Percentiles rank a stretch among this genome's conserved stretches.
These are phyloP conservation scores for Laspeyria flexula DNA, from an alignment of 2,888 invertebrate species.

Conservation along the genomic window DNA sequence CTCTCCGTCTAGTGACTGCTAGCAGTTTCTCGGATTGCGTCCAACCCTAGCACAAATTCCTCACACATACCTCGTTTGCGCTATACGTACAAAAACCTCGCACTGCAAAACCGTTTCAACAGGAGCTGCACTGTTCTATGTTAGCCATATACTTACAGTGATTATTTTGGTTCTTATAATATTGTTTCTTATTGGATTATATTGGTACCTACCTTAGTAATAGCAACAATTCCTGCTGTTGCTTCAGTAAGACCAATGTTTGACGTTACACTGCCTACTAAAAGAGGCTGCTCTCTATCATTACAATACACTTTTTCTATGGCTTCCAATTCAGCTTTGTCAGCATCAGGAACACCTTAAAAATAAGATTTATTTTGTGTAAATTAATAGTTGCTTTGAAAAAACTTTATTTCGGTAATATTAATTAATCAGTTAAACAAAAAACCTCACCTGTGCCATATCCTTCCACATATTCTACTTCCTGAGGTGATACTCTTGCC, in stretches of 20 bases:
- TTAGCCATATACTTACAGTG: too few species aligned
- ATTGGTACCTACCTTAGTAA: constrained; percentile 84
- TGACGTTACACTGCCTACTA: constrained; percentile 82
- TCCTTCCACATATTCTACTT: constrained; percentile 92
- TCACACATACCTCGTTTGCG: too few species aligned
- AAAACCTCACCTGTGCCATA: constrained; percentile 88
- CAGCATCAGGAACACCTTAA: constrained; percentile 2
- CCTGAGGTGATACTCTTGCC: constrained; percentile 87
- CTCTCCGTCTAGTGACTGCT: too few species aligned
- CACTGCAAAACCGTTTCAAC: too few species aligned
- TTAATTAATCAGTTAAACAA: not conserved
- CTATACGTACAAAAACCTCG: too few species aligned
- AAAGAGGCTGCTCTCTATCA: constrained; percentile 77
- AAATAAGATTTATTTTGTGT: not conserved
- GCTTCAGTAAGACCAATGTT: constrained; percentile 76
- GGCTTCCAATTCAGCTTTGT: constrained; percentile 2
- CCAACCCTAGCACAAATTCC: too few species aligned
- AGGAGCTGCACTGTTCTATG: too few species aligned
- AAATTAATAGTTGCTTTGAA: too few species aligned
- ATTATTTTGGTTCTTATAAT: too few species aligned
- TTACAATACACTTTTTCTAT: constrained; percentile 5
- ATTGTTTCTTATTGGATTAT: too few species aligned
- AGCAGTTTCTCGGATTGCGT: too few species aligned
- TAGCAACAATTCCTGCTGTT: constrained; percentile 78
- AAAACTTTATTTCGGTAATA: too few species aligned